phyloP scores from a whole-genome alignment of 2,113 vertebrate genomes.

The Salvator merianae region DNA sequence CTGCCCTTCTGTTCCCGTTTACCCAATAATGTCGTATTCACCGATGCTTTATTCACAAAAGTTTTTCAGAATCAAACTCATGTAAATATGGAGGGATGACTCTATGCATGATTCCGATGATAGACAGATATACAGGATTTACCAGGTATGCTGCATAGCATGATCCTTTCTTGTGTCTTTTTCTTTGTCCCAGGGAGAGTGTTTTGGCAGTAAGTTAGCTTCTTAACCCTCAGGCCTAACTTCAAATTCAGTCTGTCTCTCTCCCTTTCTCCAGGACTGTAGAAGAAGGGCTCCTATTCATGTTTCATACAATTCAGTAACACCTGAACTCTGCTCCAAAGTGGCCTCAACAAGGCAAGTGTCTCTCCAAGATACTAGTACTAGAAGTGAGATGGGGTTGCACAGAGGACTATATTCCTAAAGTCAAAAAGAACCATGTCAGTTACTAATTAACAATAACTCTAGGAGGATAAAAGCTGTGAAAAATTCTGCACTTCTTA shows the following conservation, averaged over 20 bases:
- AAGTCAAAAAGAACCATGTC: background rate
- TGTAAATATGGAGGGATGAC: no score
- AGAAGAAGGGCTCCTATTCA: background rate
- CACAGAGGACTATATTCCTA: background rate
- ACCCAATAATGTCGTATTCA: no score
- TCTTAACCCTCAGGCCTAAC: background rate
- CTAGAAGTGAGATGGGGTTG: background rate
- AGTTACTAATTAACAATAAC: background rate
- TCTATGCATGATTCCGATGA: background rate
- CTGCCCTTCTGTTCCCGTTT: no score
- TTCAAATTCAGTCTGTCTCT: background rate
- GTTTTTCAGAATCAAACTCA: no score
- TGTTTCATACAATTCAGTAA: no score
- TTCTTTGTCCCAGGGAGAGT: background rate
- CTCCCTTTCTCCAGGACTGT: background rate
- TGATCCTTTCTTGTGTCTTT: no score
- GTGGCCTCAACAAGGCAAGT: slow-evolving; percentile 18
- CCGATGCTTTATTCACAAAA: no score
- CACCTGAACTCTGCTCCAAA: slow-evolving; percentile 15
- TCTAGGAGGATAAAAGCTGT: background rate
- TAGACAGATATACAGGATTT: background rate
- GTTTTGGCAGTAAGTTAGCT: background rate
- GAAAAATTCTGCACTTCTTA: background rate
- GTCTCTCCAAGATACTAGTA: background rate
- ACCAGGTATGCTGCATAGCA: background rate